Percentiles rank a stretch among this genome's conserved stretches.
Conservation (phyloP, 2,113 vertebrate genomes). For the Hydropotes inermis region DNA sequence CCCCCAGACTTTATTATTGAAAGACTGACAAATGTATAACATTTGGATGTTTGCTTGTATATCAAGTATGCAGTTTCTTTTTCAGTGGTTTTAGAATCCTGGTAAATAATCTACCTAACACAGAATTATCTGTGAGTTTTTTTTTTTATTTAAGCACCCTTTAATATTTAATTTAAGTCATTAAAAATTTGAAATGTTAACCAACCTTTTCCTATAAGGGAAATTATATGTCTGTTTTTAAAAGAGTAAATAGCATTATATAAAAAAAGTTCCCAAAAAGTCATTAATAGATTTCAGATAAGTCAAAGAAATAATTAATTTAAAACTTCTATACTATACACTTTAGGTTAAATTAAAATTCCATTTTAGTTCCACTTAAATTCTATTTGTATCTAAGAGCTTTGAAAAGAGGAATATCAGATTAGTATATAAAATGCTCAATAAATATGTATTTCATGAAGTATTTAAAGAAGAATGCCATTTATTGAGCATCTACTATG, state of each 20-base stretch:
- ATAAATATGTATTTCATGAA: not conserved
- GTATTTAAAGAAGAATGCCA: not conserved
- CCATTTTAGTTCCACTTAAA: not conserved
- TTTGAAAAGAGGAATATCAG: not conserved
- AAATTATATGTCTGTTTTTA: not conserved
- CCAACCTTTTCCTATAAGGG: not conserved
- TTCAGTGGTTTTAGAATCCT: not conserved
- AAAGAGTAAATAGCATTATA: not conserved
- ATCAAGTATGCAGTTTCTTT: conserved; percentile 15
- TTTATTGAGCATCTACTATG: conserved; percentile 62
- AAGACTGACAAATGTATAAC: conserved; percentile 62
- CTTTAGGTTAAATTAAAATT: conserved; percentile 31
- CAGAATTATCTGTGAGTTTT: not conserved
- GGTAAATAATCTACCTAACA: conserved; percentile 8
- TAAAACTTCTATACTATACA: not conserved
- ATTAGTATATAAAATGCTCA: conserved; percentile 30
- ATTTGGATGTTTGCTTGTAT: conserved; percentile 51
- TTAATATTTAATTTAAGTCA: not conserved
- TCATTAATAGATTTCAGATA: conserved; percentile 22
- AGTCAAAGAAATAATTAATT: conserved; percentile 31
- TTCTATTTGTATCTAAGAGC: not conserved
- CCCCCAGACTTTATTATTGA: conserved; percentile 77
- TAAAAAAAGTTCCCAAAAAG: not conserved
- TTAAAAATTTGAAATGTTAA: not conserved
- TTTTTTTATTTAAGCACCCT: accelerated